Evolutionary conservation across 2,797 vertebrate genomes (phyloP).

Genomic region (Catostomus latipinnis): DNA sequence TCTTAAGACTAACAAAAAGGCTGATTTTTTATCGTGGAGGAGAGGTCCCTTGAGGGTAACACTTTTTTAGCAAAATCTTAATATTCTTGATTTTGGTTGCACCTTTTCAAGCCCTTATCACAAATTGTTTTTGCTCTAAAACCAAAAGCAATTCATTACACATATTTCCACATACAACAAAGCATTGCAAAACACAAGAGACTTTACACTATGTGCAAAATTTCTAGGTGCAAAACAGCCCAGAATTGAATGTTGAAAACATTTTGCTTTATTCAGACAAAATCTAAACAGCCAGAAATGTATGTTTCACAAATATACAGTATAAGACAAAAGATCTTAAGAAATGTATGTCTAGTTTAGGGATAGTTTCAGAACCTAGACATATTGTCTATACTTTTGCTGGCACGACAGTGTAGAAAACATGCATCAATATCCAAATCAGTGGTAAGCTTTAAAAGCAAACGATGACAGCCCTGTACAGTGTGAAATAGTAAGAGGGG

Average conservation of each 20-base stretch:
- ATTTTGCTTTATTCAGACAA: not conserved
- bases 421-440: not conserved
- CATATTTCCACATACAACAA: too few species aligned
- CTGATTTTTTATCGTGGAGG: slow-evolving; percentile 53
- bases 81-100: slow-evolving; percentile 31
- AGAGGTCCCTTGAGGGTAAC: slow-evolving; percentile 52
- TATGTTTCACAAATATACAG: slow-evolving; percentile 4
- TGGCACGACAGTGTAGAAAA: slow-evolving; percentile 19
- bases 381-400: not conserved
- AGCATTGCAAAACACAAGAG: too few species aligned
- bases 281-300: slow-evolving; percentile 8
- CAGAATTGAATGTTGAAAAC: not conserved
- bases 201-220: slow-evolving; percentile 4
- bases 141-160: slow-evolving; percentile 15
- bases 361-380: not conserved
- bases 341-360: not conserved
- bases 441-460: not conserved
- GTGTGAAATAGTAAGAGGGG: slow-evolving; percentile 25
- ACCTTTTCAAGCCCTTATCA: slow-evolving; percentile 27
- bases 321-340: not conserved
- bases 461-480: not conserved
- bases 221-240: slow-evolving; percentile 1
- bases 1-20: slow-evolving; percentile 53
- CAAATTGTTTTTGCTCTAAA: not conserved
- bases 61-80: slow-evolving; percentile 30